Conservation (phyloP, 1,140 invertebrate genomes). For the Phenacoccus solenopsis region DNA sequence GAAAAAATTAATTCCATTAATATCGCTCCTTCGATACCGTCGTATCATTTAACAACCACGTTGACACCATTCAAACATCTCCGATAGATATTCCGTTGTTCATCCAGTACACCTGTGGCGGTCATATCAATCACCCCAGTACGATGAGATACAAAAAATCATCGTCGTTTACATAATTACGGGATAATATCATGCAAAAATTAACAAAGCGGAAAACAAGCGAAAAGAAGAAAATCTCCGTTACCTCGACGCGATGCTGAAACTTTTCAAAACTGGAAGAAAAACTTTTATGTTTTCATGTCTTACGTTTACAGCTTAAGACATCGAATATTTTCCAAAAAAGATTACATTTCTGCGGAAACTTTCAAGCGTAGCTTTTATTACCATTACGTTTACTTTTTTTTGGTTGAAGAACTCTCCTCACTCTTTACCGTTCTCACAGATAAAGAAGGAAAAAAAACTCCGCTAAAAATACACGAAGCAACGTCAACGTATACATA, state of each 20-base stretch:
- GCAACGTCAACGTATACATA: no score
- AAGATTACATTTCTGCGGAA: neutral
- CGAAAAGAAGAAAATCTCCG: neutral
- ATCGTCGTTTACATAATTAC: neutral
- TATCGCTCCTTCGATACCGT: no score
- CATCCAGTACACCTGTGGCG: no score
- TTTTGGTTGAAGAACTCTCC: neutral
- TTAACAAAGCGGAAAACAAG: neutral
- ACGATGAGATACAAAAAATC: neutral
- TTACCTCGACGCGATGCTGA: neutral
- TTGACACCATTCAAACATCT: no score
- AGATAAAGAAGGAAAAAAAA: neutral
- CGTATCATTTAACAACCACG: no score
- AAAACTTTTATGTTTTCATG: constrained; percentile 3
- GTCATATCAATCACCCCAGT: no score
- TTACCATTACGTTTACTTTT: neutral
- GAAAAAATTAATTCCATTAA: no score
- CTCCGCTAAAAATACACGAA: neutral
- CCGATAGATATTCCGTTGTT: no score
- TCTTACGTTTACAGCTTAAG: constrained; percentile 1
- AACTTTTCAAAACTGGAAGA: neutral
- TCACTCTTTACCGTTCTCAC: neutral
- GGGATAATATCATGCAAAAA: neutral
- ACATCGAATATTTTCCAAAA: neutral
- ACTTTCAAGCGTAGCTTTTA: neutral